Conservation (phyloP, 2,797 vertebrate genomes). For the Lacerta bilineata region DNA sequence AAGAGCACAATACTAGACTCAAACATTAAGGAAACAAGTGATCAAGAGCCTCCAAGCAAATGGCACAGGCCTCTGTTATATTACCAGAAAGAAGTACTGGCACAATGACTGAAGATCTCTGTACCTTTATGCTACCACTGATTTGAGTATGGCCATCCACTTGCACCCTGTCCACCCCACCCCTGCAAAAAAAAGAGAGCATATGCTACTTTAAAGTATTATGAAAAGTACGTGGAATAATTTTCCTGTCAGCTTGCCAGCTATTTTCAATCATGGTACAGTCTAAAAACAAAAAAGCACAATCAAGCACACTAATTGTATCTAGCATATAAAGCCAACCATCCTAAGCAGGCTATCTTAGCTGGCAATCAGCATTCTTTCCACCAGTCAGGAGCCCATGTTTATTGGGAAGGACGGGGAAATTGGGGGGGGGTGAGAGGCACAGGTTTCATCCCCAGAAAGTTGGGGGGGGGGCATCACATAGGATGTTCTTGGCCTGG, state of each 20-base stretch:
- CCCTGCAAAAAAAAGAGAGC: background rate
- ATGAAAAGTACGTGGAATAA: slow-evolving; percentile 10
- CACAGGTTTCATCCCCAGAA: background rate
- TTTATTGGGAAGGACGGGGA: slow-evolving; percentile 13
- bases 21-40: background rate
- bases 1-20: background rate
- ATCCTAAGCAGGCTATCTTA: slow-evolving; percentile 10
- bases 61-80: background rate
- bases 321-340: background rate
- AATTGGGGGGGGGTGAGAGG: background rate
- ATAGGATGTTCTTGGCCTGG: slow-evolving; percentile 46
- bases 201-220: slow-evolving; percentile 44
- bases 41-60: background rate
- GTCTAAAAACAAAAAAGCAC: slow-evolving; percentile 63
- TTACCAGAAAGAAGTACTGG: background rate
- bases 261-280: slow-evolving; percentile 62
- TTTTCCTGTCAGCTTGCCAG: slow-evolving; percentile 56
- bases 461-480: slow-evolving; percentile 52
- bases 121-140: too few relatives aligned
- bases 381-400: slow-evolving; percentile 38
- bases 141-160: too few relatives aligned
- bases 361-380: slow-evolving; percentile 11
- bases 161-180: background rate
- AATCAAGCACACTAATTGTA: background rate
- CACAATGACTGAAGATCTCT: background rate